Percentiles rank a stretch among this genome's conserved stretches.
Evolutionary conservation across 2,797 vertebrate species (phyloP).

Genomic region (Alauda arvensis): DNA sequence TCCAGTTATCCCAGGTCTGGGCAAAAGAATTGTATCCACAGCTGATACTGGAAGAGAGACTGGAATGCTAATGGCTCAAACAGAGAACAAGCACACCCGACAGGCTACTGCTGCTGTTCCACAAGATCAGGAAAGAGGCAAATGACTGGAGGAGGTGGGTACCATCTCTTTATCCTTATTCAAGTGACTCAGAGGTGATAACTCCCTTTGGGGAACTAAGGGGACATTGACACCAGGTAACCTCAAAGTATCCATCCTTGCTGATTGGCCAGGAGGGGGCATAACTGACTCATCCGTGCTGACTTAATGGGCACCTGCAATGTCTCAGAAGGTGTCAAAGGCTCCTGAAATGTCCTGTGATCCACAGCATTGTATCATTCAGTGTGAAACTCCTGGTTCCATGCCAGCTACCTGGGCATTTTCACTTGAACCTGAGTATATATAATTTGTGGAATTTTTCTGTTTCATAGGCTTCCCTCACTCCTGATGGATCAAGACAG

Average conservation of each 20-base stretch:
- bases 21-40: background rate
- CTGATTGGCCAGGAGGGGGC: background rate
- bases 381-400: background rate
- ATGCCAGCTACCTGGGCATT: background rate
- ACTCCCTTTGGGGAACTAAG: fast-evolving
- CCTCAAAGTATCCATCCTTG: background rate
- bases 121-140: background rate
- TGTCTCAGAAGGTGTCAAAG: background rate
- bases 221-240: background rate
- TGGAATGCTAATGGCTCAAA: background rate
- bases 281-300: fast-evolving
- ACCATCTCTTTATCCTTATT: background rate
- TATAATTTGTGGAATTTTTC: background rate
- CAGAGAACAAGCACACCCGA: background rate
- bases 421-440: fast-evolving
- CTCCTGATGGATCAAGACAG: background rate
- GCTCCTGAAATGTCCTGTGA: background rate
- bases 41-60: background rate
- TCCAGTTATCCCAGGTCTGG: background rate
- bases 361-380: background rate
- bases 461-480: background rate
- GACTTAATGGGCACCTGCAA: background rate
- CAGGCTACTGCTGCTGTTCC: background rate
- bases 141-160: background rate
- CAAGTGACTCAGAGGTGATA: background rate